A percentile compares a stretch with the other conserved stretches of the same genome.
Conservation (phyloP, 2,888 invertebrate species). For the Leptinotarsa haldemani region DNA sequence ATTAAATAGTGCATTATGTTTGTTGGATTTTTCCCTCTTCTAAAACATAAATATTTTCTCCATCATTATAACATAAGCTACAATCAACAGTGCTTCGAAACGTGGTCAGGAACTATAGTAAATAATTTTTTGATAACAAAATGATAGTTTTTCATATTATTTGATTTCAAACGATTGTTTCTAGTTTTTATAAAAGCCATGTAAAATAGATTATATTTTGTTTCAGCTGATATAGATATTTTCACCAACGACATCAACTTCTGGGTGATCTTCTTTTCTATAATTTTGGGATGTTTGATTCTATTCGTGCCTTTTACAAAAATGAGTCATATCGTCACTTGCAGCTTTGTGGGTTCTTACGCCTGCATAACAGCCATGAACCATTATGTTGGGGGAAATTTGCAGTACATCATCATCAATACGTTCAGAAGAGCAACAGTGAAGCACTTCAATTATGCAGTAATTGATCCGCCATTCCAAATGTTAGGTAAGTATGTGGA, state of each 20-base stretch:
- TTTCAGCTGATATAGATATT: slow-evolving; percentile 67
- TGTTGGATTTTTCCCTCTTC: no score
- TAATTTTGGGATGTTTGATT: slow-evolving; percentile 42
- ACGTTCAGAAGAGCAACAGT: slow-evolving; percentile 73
- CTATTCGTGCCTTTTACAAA: slow-evolving; percentile 67
- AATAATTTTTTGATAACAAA: no score
- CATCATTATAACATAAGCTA: no score
- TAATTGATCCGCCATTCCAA: slow-evolving; percentile 73
- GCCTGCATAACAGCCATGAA: slow-evolving; percentile 74
- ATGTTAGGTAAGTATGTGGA: slow-evolving; percentile 67
- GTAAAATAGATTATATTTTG: slow-evolving; percentile 1
- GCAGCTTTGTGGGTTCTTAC: slow-evolving; percentile 75
- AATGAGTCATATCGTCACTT: slow-evolving; percentile 72
- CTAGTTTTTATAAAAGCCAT: no score
- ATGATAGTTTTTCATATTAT: no score
- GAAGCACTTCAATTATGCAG: slow-evolving; percentile 70
- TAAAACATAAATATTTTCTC: no score
- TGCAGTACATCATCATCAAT: slow-evolving; percentile 78
- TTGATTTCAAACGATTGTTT: no score
- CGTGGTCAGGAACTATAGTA: no score
- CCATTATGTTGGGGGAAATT: slow-evolving; percentile 73
- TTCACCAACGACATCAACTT: slow-evolving; percentile 71
- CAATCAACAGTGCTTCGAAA: no score
- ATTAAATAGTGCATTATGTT: no score
- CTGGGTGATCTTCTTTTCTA: slow-evolving; percentile 72